Evolutionary conservation across 2,113 vertebrate genomes (phyloP).

Genomic region (Nycticorax nycticorax): DNA sequence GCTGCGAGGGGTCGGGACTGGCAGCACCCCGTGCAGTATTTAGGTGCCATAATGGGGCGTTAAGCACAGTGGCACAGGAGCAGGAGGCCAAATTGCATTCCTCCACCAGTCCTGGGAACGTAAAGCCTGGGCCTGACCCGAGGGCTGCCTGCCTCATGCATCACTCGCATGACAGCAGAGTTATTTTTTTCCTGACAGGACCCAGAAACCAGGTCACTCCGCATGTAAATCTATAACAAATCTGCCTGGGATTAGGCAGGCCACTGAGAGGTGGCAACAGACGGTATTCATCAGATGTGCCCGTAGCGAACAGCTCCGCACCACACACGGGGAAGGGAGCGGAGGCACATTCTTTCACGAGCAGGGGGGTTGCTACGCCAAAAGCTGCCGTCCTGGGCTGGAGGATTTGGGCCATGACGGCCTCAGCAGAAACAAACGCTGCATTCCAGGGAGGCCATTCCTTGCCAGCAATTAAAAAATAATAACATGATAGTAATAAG

Average conservation of each 20-base stretch:
- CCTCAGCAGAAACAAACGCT: not conserved
- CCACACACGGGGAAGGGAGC: not conserved
- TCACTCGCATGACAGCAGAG: constrained; percentile 27
- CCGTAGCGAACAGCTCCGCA: not conserved
- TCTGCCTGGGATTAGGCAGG: constrained; percentile 21
- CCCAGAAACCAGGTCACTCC: constrained; percentile 41
- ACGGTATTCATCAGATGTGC: constrained; percentile 13
- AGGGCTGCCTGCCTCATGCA: constrained; percentile 27
- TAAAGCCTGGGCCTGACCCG: not conserved
- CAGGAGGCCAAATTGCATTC: not conserved
- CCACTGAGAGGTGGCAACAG: constrained; percentile 3
- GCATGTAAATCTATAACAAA: constrained; percentile 41
- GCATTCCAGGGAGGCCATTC: constrained; percentile 3
- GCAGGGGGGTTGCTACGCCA: constrained; percentile 3
- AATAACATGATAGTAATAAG: not conserved
- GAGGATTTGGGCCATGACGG: not conserved
- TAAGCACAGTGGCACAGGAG: not conserved
- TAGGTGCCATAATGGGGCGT: not conserved
- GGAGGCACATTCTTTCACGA: not conserved
- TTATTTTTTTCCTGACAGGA: constrained; percentile 40
- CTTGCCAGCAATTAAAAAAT: constrained; percentile 17
- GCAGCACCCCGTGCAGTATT: not conserved
- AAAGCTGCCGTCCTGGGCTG: not conserved
- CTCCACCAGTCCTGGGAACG: not conserved
- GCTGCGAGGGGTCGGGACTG: accelerated